Conservation (phyloP, 2,888 invertebrate genomes). For the Pocota personata region DNA sequence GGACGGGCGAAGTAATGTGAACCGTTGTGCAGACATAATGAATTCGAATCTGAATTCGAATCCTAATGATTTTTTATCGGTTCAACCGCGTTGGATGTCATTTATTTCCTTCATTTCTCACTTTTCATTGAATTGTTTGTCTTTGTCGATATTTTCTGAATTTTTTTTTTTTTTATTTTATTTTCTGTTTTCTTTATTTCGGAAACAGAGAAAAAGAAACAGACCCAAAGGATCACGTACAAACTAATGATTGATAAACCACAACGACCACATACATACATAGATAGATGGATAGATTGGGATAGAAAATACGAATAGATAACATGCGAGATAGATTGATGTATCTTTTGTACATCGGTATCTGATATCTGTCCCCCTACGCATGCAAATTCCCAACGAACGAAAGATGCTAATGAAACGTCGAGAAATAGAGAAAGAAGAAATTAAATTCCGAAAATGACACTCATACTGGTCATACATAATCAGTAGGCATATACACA, state of each 20-base stretch:
- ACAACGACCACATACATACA: constrained; percentile 5
- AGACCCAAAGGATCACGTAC: constrained; percentile 42
- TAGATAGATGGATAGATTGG: not conserved
- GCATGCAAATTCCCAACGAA: constrained; percentile 51
- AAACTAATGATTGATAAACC: constrained; percentile 58
- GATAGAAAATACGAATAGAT: constrained; percentile 15
- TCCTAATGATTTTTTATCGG: constrained; percentile 22
- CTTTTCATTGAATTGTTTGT: constrained; percentile 33
- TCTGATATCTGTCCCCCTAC: constrained; percentile 52
- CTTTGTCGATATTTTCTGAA: not conserved
- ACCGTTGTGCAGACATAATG: constrained; percentile 12
- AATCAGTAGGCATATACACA: constrained; percentile 33
- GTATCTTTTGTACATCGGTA: constrained; percentile 39
- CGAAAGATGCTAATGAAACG: constrained; percentile 36
- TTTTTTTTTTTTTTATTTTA: not conserved
- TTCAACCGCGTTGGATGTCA: constrained; percentile 4
- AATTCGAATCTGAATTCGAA: constrained; percentile 8
- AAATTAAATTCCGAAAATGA: constrained; percentile 56
- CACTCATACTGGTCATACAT: constrained; percentile 59
- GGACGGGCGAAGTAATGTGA: not conserved
- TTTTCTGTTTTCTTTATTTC: not conserved
- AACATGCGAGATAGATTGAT: constrained; percentile 53
- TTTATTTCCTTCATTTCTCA: constrained; percentile 53
- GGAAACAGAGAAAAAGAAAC: not conserved
- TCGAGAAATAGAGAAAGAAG: not conserved